Evolutionary conservation across 2,113 vertebrate genomes (phyloP).

Genomic region (Platichthys flesus): DNA sequence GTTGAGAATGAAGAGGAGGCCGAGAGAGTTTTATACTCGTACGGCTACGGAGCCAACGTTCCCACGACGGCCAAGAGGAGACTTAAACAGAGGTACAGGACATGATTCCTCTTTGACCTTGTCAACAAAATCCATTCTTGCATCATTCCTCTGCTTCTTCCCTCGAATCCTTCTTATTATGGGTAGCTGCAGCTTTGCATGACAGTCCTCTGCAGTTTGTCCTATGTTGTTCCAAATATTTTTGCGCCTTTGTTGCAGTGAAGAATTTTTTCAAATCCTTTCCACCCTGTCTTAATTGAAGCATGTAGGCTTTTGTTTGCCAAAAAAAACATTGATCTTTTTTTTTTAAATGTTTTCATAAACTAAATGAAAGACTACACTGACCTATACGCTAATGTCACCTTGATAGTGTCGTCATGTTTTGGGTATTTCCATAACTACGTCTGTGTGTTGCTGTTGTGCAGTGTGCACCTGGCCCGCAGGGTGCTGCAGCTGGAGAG

Average conservation of each 20-base stretch:
- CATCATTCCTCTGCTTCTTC: too few species aligned
- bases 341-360: too few species aligned
- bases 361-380: too few species aligned
- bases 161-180: background rate
- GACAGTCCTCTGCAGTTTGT: too few species aligned
- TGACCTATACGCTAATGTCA: background rate
- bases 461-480: constrained; percentile 96
- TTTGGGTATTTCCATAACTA: constrained; percentile 31
- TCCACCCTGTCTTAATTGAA: too few species aligned
- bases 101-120: background rate
- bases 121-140: too few species aligned
- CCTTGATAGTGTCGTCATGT: constrained; percentile 48
- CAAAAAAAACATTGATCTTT: too few species aligned
- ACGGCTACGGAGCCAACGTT: constrained; percentile 97
- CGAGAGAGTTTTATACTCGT: constrained; percentile 95
- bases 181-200: background rate
- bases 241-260: too few species aligned
- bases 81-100: constrained; percentile 91
- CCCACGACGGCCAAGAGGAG: constrained; percentile 95
- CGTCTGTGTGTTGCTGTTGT: constrained; percentile 49
- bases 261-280: too few species aligned
- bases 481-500: constrained; percentile 95
- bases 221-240: too few species aligned
- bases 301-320: too few species aligned
- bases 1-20: constrained; percentile 95